phyloP scores from a whole-genome alignment of 2,113 vertebrate genomes.

The Pseudorasbora parva region DNA sequence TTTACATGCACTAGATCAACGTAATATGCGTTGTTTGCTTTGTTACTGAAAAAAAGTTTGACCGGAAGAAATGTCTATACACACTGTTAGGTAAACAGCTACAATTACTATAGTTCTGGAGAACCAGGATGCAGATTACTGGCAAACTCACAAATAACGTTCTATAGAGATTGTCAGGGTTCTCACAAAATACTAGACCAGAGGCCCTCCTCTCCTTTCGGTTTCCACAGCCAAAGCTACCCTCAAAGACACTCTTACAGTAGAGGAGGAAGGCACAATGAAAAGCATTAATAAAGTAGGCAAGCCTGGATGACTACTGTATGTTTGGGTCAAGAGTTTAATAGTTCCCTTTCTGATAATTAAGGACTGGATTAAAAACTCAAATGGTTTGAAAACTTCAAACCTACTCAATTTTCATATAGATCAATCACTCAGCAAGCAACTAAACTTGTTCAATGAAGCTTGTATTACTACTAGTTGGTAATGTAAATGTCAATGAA shows the following conservation, averaged over 20 bases:
- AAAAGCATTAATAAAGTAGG: slow-evolving; percentile 2
- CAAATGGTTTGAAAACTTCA: too few species aligned
- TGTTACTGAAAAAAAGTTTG: background rate
- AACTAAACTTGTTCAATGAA: too few species aligned
- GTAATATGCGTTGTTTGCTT: background rate
- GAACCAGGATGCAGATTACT: slow-evolving; percentile 72
- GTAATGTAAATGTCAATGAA: too few species aligned
- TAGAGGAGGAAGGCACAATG: slow-evolving; percentile 27
- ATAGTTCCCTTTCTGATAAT: too few species aligned
- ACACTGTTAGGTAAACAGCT: slow-evolving; percentile 57
- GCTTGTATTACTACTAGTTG: too few species aligned
- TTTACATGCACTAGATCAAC: slow-evolving; percentile 11
- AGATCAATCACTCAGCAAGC: too few species aligned
- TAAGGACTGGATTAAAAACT: too few species aligned
- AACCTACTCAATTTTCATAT: too few species aligned
- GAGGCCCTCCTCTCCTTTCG: slow-evolving; percentile 93
- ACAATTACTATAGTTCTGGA: slow-evolving; percentile 39
- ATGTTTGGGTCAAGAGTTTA: too few species aligned
- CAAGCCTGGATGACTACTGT: background rate
- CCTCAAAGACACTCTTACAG: slow-evolving; percentile 93
- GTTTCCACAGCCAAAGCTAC: slow-evolving; percentile 94
- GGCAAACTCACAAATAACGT: slow-evolving; percentile 89
- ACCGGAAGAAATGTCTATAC: background rate
- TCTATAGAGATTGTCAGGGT: slow-evolving; percentile 89
- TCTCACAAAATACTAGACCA: slow-evolving; percentile 96